Evolutionary conservation across 2,888 invertebrate genomes (phyloP).

Genomic region (Drosophila acutilabella): DNA sequence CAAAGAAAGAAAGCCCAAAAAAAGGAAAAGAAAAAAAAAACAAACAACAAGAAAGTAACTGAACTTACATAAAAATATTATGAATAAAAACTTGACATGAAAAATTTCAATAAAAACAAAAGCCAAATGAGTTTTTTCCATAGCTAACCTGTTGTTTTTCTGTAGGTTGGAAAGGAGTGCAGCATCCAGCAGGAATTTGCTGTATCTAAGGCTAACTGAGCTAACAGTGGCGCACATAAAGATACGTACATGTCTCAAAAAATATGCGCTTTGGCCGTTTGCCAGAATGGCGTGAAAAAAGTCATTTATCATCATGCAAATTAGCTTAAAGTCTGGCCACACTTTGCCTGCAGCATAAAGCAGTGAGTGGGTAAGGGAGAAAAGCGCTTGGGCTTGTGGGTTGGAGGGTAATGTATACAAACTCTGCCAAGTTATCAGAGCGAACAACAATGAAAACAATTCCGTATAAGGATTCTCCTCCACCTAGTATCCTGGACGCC

Average conservation of each 20-base stretch:
- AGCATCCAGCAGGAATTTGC: background rate
- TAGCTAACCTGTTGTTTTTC: conserved; percentile 18
- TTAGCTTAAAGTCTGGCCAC: conserved; percentile 44
- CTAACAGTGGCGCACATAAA: conserved; percentile 5
- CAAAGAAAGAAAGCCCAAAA: conserved; percentile 13
- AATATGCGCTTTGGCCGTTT: conserved; percentile 28
- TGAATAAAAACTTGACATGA: conserved; percentile 62
- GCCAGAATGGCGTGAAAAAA: conserved; percentile 39
- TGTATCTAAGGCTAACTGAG: conserved; percentile 4
- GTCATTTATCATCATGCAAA: conserved; percentile 51
- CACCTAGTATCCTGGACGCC: conserved; percentile 3
- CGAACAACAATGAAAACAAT: conserved; percentile 49
- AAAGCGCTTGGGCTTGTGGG: background rate
- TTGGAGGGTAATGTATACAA: background rate
- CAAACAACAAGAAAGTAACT: conserved; percentile 46
- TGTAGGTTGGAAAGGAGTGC: background rate
- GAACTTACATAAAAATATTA: conserved; percentile 77
- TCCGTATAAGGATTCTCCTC: conserved; percentile 29
- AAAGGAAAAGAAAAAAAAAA: conserved; percentile 30
- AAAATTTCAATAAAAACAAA: conserved; percentile 61
- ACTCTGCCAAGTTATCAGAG: conserved; percentile 46
- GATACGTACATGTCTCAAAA: conserved; percentile 13
- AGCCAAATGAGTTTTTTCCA: conserved; percentile 37
- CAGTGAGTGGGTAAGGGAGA: background rate
- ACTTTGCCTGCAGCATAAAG: conserved; percentile 38